These are phyloP conservation scores for Capitulum mitella DNA, from an alignment of 2,888 invertebrate genomes.

Conservation along the genomic window DNA sequence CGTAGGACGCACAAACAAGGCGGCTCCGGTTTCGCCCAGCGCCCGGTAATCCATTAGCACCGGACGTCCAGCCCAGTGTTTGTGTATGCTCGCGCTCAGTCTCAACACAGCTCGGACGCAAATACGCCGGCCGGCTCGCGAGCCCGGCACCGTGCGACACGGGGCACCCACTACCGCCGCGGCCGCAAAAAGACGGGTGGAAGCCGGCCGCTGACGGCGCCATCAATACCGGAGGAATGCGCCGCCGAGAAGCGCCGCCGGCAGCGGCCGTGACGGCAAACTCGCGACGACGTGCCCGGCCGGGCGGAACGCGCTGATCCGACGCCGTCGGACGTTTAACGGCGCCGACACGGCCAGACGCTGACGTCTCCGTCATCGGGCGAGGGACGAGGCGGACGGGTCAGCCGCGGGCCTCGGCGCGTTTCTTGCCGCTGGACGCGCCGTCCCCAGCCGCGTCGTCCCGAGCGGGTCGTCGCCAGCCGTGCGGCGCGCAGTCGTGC, in stretches of 20 bases:
- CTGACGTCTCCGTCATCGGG: too few relatives aligned
- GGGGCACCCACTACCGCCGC: background rate
- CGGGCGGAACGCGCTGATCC: too few relatives aligned
- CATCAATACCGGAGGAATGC: background rate
- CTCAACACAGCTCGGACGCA: background rate
- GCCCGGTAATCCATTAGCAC: background rate
- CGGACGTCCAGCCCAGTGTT: background rate
- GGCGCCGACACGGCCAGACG: too few relatives aligned
- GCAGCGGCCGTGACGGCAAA: background rate
- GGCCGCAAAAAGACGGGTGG: background rate
- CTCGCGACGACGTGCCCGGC: background rate
- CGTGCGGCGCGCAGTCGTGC: too few relatives aligned
- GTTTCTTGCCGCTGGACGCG: too few relatives aligned
- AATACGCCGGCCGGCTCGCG: background rate
- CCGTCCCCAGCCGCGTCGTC: too few relatives aligned
- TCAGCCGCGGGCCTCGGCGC: too few relatives aligned
- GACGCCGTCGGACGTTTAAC: too few relatives aligned
- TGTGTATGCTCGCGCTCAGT: constrained; percentile 10
- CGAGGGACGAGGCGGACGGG: too few relatives aligned
- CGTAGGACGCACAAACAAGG: background rate
- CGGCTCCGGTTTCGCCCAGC: background rate
- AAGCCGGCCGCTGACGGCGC: background rate
- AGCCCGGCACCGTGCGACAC: background rate
- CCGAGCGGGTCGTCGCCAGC: too few relatives aligned
- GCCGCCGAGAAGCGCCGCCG: background rate